These are phyloP conservation scores for Sturnira hondurensis DNA, from an alignment of 2,113 vertebrate species.

Conservation along the genomic window DNA sequence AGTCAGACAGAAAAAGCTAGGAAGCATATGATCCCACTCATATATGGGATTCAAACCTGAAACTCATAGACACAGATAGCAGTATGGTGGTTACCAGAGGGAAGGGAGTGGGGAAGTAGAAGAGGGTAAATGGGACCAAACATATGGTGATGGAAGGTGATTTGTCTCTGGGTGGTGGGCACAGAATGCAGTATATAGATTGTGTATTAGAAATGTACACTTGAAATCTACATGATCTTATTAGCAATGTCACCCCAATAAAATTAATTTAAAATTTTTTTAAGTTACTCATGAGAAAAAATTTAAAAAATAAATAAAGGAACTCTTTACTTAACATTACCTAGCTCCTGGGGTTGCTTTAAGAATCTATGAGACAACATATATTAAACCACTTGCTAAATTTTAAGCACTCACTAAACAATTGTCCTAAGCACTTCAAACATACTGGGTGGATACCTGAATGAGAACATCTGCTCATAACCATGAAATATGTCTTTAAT, in stretches of 20 bases:
- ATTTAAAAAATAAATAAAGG: neutral
- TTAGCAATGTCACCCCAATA: neutral
- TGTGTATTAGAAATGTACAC: neutral
- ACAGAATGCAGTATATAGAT: neutral
- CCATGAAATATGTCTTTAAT: slow-evolving; percentile 31
- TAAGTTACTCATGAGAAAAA: neutral
- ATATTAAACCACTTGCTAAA: neutral
- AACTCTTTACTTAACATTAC: neutral
- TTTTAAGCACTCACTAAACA: neutral
- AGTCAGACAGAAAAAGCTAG: neutral
- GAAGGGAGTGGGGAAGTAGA: neutral
- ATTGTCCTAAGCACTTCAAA: neutral
- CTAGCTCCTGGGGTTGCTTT: neutral
- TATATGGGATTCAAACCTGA: neutral
- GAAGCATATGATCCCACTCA: neutral
- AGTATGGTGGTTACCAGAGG: neutral
- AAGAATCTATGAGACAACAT: neutral
- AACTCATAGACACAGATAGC: neutral
- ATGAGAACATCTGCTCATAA: neutral
- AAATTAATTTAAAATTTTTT: neutral
- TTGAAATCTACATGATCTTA: neutral
- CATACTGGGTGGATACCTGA: neutral
- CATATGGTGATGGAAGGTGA: neutral
- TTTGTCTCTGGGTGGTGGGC: neutral
- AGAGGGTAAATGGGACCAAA: neutral